A percentile compares a stretch with the other conserved stretches of the same genome.
Conservation (phyloP, 2,888 invertebrate genomes). For the Salpingus planirostris region DNA sequence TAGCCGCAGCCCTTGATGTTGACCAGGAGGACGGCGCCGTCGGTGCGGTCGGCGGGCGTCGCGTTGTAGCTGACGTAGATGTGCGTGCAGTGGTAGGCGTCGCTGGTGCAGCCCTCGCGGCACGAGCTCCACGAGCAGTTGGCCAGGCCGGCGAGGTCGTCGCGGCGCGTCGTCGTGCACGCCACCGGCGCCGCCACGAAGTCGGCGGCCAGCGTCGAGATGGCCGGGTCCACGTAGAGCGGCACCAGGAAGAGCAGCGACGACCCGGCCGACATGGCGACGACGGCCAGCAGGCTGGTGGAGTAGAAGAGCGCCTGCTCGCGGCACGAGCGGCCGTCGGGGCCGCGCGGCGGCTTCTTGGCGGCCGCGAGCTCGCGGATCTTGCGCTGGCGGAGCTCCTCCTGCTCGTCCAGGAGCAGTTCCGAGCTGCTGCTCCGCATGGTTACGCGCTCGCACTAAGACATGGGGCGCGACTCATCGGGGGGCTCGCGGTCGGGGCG, state of each 20-base stretch:
- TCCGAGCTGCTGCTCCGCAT: conserved; percentile 72
- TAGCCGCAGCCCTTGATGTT: conserved; percentile 81
- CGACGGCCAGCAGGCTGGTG: conserved; percentile 60
- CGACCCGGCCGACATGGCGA: conserved; percentile 63
- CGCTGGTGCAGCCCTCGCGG: conserved; percentile 73
- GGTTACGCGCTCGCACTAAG: conserved; percentile 33
- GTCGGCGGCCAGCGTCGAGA: conserved; percentile 61
- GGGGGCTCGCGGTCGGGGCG: too few species aligned
- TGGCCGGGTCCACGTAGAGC: conserved; percentile 61
- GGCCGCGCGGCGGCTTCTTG: conserved; percentile 39
- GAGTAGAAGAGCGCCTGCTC: conserved; percentile 64
- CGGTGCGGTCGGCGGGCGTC: conserved; percentile 30
- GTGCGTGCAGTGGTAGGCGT: conserved; percentile 59
- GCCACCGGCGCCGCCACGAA: conserved; percentile 65
- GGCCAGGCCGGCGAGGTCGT: conserved; percentile 62
- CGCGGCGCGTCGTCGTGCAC: conserved; percentile 61
- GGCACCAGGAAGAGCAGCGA: conserved; percentile 66
- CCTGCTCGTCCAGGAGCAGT: conserved; percentile 67
- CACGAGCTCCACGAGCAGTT: conserved; percentile 77
- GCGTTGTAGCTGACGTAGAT: conserved; percentile 52
- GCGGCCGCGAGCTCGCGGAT: conserved; percentile 46
- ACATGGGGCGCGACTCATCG: conserved; percentile 29
- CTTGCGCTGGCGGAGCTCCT: conserved; percentile 56
- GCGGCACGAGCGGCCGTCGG: conserved; percentile 49
- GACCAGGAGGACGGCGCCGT: conserved; percentile 55